phyloP scores from a whole-genome alignment of 37 sponge, comb jelly and placozoan genomes.

The Cliona cf. orientalis region DNA sequence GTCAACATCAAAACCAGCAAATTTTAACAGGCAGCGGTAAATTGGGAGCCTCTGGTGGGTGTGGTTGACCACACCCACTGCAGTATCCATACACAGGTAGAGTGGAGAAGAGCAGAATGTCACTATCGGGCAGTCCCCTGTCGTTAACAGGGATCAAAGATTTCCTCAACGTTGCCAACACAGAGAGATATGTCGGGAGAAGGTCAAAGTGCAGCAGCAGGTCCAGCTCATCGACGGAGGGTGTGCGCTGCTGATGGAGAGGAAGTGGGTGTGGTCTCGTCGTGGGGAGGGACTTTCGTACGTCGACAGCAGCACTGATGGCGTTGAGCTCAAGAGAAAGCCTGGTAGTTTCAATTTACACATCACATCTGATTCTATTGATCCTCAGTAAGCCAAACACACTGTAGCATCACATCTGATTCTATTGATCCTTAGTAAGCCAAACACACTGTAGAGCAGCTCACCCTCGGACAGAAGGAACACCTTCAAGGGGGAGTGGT shows the following conservation, averaged over 20 bases:
- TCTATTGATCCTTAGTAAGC: conserved; percentile 16
- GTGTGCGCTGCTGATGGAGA: too few species aligned
- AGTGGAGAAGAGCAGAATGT: conserved; percentile 11
- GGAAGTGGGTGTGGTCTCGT: neutral
- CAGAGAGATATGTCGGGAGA: conserved; percentile 51
- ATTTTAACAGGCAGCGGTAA: conserved; percentile 53
- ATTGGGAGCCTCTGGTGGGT: conserved; percentile 8
- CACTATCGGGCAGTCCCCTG: conserved; percentile 35
- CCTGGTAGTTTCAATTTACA: conserved; percentile 33
- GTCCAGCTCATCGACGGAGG: neutral
- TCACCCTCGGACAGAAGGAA: conserved; percentile 12
- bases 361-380: conserved; percentile 3
- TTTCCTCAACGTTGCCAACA: conserved; percentile 42
- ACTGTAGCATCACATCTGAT: conserved; percentile 13
- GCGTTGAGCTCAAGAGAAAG: conserved; percentile 1
- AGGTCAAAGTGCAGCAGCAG: neutral
- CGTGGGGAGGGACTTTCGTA: conserved; percentile 5
- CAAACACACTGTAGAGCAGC: conserved; percentile 47
- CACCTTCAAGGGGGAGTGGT: neutral
- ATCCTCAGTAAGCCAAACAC: conserved; percentile 41
- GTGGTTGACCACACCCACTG: conserved; percentile 18
- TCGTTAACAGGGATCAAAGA: conserved; percentile 15
- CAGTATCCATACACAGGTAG: conserved; percentile 22
- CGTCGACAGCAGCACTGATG: conserved; percentile 51
- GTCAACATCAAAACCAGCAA: conserved; percentile 23